Conservation (phyloP, 1,140 invertebrate species). For the Euglossa dilemma region DNA sequence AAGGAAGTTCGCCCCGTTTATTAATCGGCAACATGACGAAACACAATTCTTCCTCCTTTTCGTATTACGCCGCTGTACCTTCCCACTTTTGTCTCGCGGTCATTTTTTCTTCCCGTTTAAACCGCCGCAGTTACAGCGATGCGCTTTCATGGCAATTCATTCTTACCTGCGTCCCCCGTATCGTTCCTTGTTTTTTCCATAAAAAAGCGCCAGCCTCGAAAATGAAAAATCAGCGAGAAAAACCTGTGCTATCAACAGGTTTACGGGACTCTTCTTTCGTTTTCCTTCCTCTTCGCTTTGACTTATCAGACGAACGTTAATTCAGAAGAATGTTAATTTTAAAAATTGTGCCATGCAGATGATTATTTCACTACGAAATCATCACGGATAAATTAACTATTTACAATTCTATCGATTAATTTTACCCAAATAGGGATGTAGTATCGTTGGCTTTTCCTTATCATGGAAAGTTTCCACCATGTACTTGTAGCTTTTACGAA, state of each 20-base stretch:
- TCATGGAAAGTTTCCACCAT: too few species aligned
- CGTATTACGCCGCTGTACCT: slow-evolving; percentile 34
- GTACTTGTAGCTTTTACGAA: too few species aligned
- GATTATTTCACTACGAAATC: too few species aligned
- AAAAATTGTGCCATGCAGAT: too few species aligned
- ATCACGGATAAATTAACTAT: too few species aligned
- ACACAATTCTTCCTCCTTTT: slow-evolving; percentile 46
- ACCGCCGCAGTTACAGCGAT: slow-evolving; percentile 33
- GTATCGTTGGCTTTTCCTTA: too few species aligned
- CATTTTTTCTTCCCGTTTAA: slow-evolving; percentile 58
- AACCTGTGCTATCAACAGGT: slow-evolving; percentile 38
- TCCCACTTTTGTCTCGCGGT: slow-evolving; percentile 49
- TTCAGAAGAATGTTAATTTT: background rate
- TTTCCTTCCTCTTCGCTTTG: background rate
- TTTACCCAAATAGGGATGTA: too few species aligned
- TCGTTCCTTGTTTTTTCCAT: slow-evolving; percentile 5
- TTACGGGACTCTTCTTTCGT: background rate
- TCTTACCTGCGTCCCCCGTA: slow-evolving; percentile 41
- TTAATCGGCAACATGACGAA: slow-evolving; percentile 59
- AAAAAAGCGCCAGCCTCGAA: slow-evolving; percentile 38
- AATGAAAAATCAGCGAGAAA: slow-evolving; percentile 55
- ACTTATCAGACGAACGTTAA: background rate
- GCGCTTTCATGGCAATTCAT: slow-evolving; percentile 57
- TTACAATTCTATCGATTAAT: too few species aligned
- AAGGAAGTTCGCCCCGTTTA: slow-evolving; percentile 41